phyloP scores from a whole-genome alignment of 1,140 invertebrate species.

The Reticulitermes speratus region DNA sequence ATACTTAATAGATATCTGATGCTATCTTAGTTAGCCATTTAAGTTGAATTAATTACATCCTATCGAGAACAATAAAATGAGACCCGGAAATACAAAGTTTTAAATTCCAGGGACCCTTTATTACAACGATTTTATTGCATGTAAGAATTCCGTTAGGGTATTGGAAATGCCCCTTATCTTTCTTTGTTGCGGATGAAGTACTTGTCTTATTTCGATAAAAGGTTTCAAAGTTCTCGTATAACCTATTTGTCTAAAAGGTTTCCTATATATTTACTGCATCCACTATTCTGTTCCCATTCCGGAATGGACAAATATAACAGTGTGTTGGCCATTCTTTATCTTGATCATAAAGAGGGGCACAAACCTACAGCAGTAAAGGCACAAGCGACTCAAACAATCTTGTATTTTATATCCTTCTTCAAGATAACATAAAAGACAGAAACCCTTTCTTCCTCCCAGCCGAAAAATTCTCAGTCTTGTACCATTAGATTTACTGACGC shows the following conservation, averaged over 20 bases:
- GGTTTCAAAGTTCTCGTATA: conserved; percentile 36
- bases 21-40: not conserved
- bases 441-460: not conserved
- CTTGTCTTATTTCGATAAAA: conserved; percentile 38
- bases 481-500: not conserved
- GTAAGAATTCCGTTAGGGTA: not conserved
- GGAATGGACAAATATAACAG: not conserved
- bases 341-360: not conserved
- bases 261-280: conserved; percentile 29
- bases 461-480: not conserved
- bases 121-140: not conserved
- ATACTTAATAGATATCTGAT: no score
- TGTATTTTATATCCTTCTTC: conserved; percentile 16
- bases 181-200: conserved; percentile 31
- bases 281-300: not conserved
- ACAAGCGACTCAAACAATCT: conserved; percentile 18
- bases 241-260: conserved; percentile 37
- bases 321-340: conserved; percentile 22
- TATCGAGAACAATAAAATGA: not conserved
- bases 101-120: not conserved
- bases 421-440: not conserved
- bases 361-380: not conserved
- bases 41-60: not conserved
- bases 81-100: not conserved
- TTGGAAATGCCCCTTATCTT: not conserved